phyloP scores from a whole-genome alignment of 2,888 invertebrate species.

The Drosophila emarginata region DNA sequence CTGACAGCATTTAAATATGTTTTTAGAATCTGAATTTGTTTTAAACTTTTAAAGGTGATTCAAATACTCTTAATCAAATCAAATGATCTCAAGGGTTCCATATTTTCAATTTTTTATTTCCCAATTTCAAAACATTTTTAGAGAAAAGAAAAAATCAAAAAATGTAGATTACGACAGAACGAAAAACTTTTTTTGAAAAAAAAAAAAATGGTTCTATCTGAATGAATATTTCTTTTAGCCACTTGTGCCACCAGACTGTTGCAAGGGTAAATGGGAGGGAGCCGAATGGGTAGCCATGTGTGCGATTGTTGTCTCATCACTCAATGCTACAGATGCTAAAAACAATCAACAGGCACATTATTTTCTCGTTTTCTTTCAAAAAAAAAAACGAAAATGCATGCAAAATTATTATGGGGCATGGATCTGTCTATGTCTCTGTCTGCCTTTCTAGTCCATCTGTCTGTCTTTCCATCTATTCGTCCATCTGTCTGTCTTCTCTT shows the following conservation, averaged over 20 bases:
- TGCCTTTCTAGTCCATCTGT: not conserved
- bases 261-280: not conserved
- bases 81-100: conserved; percentile 8
- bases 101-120: not conserved
- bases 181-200: not conserved
- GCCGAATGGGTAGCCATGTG: conserved; percentile 36
- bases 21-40: no score
- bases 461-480: conserved; percentile 11
- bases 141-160: not conserved
- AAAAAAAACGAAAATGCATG: conserved; percentile 40
- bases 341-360: conserved; percentile 65
- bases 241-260: not conserved
- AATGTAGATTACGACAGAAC: not conserved
- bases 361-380: conserved; percentile 32
- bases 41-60: not conserved
- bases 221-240: conserved; percentile 11
- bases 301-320: conserved; percentile 56
- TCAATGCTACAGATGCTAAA: conserved; percentile 67
- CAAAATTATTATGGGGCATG: conserved; percentile 49
- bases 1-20: not conserved
- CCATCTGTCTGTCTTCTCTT: conserved; percentile 19
- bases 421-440: conserved; percentile 21
- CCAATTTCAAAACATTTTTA: not conserved
- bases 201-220: not conserved
- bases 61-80: not conserved